These are phyloP conservation scores for Manacus vitellinus DNA, from an alignment of 2,113 vertebrate genomes.

Conservation along the genomic window DNA sequence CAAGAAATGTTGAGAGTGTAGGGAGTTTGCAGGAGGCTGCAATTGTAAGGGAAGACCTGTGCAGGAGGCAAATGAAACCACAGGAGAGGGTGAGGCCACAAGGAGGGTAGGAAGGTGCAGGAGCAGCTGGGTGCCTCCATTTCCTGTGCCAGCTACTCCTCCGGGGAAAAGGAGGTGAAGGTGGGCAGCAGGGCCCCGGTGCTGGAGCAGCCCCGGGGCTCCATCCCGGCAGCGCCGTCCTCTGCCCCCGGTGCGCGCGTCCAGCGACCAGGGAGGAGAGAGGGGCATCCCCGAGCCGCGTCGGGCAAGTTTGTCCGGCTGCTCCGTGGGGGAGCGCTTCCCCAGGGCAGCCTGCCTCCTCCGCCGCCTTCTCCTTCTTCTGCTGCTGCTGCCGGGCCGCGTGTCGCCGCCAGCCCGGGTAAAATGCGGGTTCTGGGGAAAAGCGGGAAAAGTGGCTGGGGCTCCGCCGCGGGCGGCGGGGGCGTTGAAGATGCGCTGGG, in stretches of 20 bases:
- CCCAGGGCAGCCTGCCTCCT: not conserved
- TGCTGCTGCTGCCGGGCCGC: not conserved
- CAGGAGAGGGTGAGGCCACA: not conserved
- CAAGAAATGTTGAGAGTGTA: not conserved
- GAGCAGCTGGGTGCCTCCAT: not conserved
- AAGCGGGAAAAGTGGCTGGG: not conserved
- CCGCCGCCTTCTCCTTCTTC: not conserved
- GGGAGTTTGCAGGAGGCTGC: not conserved
- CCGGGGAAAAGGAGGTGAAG: not conserved
- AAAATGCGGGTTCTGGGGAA: not conserved
- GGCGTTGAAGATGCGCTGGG: not conserved
- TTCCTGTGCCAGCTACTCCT: not conserved
- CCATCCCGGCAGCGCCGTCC: not conserved
- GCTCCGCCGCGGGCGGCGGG: not conserved
- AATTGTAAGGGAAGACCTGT: accelerated
- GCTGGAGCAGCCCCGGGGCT: not conserved
- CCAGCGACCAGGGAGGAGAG: not conserved
- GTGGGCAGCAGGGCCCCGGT: not conserved
- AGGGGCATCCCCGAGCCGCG: not conserved
- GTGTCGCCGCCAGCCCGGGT: not conserved
- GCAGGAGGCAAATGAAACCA: not conserved
- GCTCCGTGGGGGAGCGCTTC: not conserved
- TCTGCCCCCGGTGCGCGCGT: not conserved
- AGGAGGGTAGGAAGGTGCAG: not conserved
- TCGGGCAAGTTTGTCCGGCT: not conserved